A percentile compares a stretch with the other conserved stretches of the same genome.
phyloP scores from a whole-genome alignment of 2,888 invertebrate genomes.

The Platerodrilus igneus region DNA sequence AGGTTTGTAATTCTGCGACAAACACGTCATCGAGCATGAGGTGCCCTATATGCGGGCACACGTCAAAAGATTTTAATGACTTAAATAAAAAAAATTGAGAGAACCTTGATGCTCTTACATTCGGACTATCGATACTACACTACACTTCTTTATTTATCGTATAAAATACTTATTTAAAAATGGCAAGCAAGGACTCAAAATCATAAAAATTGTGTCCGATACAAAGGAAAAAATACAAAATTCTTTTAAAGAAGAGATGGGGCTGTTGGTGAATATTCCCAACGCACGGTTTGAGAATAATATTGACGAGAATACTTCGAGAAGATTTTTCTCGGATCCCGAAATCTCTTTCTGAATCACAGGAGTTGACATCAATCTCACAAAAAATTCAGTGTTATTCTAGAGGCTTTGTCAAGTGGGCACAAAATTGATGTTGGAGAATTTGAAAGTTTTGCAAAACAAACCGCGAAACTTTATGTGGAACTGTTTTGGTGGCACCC shows the following conservation, averaged over 20 bases:
- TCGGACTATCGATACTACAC: constrained; percentile 8
- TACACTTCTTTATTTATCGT: constrained; percentile 5
- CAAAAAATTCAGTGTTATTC: not conserved
- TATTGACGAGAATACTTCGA: constrained; percentile 35
- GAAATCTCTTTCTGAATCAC: constrained; percentile 5
- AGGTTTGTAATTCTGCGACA: constrained; percentile 38
- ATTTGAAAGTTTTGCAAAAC: constrained; percentile 6
- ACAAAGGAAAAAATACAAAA: constrained; percentile 14
- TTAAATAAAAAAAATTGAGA: constrained; percentile 20
- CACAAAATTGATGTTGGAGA: constrained; percentile 3
- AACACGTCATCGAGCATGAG: constrained; percentile 34
- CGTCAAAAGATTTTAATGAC: constrained; percentile 38
- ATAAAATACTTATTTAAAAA: too few species aligned
- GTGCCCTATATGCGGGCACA: constrained; percentile 38
- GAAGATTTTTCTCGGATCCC: constrained; percentile 36
- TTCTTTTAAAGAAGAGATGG: constrained; percentile 13
- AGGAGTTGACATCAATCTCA: too few species aligned
- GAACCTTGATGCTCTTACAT: not conserved
- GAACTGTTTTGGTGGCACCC: constrained; percentile 32
- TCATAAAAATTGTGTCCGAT: not conserved
- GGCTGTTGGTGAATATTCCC: constrained; percentile 29
- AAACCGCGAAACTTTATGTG: constrained; percentile 29
- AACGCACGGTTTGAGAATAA: constrained; percentile 36
- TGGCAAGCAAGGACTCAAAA: not conserved
- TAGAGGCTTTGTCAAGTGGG: constrained; percentile 4